These are phyloP conservation scores for Hyppa rectilinea DNA, from an alignment of 2,888 invertebrate genomes.

Conservation along the genomic window DNA sequence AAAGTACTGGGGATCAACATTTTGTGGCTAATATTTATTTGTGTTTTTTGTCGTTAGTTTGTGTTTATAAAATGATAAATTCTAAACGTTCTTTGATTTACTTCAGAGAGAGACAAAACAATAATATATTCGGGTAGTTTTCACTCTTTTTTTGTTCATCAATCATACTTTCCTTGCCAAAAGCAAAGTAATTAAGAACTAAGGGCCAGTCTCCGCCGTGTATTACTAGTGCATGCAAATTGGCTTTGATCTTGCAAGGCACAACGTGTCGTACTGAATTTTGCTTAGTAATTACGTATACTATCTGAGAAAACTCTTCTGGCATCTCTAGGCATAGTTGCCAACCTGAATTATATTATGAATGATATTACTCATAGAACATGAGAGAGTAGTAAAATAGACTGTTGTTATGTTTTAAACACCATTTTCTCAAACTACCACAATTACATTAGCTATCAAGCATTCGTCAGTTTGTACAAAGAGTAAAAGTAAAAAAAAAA, in stretches of 20 bases:
- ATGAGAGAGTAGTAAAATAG: neutral
- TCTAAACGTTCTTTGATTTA: constrained; percentile 3
- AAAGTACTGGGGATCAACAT: constrained; percentile 48
- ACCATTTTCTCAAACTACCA: too few relatives aligned
- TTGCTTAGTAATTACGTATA: neutral
- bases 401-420: neutral
- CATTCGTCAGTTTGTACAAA: too few relatives aligned
- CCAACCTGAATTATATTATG: neutral
- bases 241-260: neutral
- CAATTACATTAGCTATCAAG: too few relatives aligned
- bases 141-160: too few relatives aligned
- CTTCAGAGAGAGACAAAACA: neutral
- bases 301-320: neutral
- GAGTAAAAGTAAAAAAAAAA: too few relatives aligned
- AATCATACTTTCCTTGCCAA: neutral
- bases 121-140: neutral
- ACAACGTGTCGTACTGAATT: neutral
- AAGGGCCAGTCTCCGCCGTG: neutral
- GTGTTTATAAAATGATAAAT: neutral
- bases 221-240: neutral
- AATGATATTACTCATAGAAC: neutral
- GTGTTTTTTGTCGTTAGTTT: too few relatives aligned
- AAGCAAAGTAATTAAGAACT: neutral
- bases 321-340: neutral
- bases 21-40: constrained; percentile 49